Evolutionary conservation across 2,888 invertebrate species (phyloP), one percentile per base, ranked within the genome.

Genomic region (Keiferia lycopersicella): DNA sequence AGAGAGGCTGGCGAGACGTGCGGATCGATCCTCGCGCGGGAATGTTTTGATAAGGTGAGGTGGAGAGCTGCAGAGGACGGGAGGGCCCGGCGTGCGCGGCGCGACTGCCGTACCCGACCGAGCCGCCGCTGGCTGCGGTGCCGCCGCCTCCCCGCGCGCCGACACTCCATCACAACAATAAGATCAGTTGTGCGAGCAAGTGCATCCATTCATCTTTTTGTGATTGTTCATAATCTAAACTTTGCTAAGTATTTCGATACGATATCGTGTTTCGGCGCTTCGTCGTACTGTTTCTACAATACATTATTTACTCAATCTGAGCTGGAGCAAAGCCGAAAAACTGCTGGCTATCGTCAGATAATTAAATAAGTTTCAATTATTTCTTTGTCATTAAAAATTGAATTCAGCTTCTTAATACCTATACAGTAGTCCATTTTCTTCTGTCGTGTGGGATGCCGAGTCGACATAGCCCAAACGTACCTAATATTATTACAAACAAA

Each of bases 21-120:
- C 84, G 83, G 87, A 91, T 91, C 91, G 91, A 91, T 91, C 80
- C 81, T 80, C 79, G 79, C 80, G 83, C 83, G 82, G 81, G 82
- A 81, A 73, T 81, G 82, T 81, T 85, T 80, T 86, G 88, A 84
- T 87, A 85, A 83, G 83, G 81, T 67, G 69, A 53, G 65, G 60
- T 50, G 30, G 65, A 50, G 67, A 64, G 67, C 34, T 38, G 67
- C 50, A 62, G 16, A 51, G 67, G 61, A 69, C 68, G 73, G 77
- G 68, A 77, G 73, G 72, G 74, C 72, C 70, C 83, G 82, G 80
- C 79, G 88, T 78, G 87, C 89, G 86, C 87, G 81, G 78, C 84
- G 80, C 86, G 81, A 88, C 88, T 86, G 87, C 75, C 75, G 61
- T 48, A 70, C 65, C 57, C n/a, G n/a, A n/a, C n/a, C n/a, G n/a